A percentile compares a stretch with the other conserved stretches of the same genome.
phyloP scores from a whole-genome alignment of 1,140 invertebrate species.

The Andricus grossulariae region DNA sequence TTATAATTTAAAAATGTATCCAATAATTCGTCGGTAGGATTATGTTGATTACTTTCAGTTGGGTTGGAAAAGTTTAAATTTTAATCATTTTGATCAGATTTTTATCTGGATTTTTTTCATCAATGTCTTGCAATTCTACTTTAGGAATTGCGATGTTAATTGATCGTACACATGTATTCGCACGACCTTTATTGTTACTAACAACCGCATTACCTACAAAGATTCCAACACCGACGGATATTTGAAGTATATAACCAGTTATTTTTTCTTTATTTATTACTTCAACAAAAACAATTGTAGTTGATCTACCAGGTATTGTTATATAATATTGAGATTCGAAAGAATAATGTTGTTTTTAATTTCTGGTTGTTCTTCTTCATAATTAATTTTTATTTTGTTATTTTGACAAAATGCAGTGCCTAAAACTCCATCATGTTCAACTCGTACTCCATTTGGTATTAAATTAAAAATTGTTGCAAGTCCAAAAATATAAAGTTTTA shows the following conservation, averaged over 20 bases:
- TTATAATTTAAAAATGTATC: too few relatives aligned
- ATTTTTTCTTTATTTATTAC: too few relatives aligned
- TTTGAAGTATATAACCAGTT: slow-evolving; percentile 10
- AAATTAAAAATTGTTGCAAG: neutral
- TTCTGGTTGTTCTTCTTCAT: neutral
- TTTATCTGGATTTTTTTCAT: too few relatives aligned
- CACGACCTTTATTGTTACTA: neutral
- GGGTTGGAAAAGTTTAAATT: too few relatives aligned
- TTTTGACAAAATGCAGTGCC: neutral
- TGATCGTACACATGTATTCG: too few relatives aligned
- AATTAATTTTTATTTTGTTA: neutral
- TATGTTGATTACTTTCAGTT: too few relatives aligned
- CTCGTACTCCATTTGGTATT: neutral
- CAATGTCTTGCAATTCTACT: too few relatives aligned
- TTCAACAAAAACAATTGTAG: too few relatives aligned
- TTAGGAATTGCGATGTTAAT: too few relatives aligned
- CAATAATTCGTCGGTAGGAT: too few relatives aligned
- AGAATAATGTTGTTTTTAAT: neutral
- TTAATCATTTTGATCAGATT: too few relatives aligned
- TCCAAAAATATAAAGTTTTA: neutral
- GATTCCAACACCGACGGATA: neutral
- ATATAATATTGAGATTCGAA: neutral
- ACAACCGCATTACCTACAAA: slow-evolving; percentile 29
- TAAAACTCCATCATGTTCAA: neutral
- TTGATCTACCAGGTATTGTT: too few relatives aligned